Conservation (phyloP, 2,113 vertebrate species). For the Ailuropoda melanoleuca region DNA sequence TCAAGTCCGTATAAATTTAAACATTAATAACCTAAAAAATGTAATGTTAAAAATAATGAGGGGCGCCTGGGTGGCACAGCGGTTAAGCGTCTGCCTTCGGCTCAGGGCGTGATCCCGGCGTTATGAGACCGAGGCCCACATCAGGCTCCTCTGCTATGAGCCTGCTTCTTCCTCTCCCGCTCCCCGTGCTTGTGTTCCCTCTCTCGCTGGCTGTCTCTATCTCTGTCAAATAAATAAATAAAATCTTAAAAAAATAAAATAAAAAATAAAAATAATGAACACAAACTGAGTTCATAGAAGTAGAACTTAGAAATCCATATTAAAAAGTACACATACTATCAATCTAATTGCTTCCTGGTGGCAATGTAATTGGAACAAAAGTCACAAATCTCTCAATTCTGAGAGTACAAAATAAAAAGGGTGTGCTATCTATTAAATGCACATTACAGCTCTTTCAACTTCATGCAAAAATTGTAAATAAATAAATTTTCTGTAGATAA, state of each 20-base stretch:
- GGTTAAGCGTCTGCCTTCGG: no score
- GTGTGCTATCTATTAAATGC: not conserved
- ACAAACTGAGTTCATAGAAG: not conserved
- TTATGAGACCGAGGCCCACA: no score
- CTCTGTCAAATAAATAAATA: no score
- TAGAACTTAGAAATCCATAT: not conserved
- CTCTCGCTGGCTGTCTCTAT: no score
- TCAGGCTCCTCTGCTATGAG: no score
- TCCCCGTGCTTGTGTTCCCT: no score
- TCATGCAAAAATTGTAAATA: not conserved
- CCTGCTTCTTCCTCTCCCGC: no score
- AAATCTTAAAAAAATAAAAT: no score
- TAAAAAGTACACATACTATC: not conserved
- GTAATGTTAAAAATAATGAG: not conserved
- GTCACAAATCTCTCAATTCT: not conserved
- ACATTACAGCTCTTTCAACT: not conserved
- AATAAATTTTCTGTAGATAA: not conserved
- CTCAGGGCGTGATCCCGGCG: no score
- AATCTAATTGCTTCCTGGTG: not conserved
- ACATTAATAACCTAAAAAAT: not conserved
- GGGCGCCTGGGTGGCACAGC: no score
- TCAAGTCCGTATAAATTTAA: not conserved
- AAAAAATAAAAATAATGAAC: not conserved
- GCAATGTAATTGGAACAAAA: not conserved
- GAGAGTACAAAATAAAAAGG: not conserved